Base-by-base conservation (phyloP, 2,797 vertebrate genomes). In the Sebastolobus altivelis region DNA sequence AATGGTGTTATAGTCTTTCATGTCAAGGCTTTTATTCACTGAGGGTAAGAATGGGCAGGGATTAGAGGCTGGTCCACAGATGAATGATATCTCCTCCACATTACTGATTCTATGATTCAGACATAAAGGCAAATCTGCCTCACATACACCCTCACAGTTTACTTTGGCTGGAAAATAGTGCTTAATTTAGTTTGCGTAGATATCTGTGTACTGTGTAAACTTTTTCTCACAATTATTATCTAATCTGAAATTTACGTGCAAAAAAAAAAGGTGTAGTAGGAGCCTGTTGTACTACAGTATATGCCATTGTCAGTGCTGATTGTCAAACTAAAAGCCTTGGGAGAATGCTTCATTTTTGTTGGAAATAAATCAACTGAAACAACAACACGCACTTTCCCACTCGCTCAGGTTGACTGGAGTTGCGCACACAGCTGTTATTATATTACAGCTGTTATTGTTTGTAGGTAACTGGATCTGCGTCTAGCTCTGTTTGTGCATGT, bases 21-120 rank as follows among this genome's bases (percentile, higher is more conserved):
- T 65, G 69, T 65, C 20, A 40, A 56, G 27, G 62, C 8, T 80
- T 88, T 87, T 84, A 87, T 87, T 69, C 25, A 29, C 20, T 33
- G 56, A 55, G 54, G 69, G 56, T 55, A 62, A 76, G 65, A 61
- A 67, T 75, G 83, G 82, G 72, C 71, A 81, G 83, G 81, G 75
- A 82, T 70, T 20, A 75, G 55, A 68, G 84, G 83, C 76, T 55
- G 63, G 80, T 49, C 77, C 31, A 38, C n/a, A 54, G 37, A 22
- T 86, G 75, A 87, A 77, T 84, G 27, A 74, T 85, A 75, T 80
- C 72, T 77, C 63, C 43, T 60, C 3, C 7, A 18, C 60, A 37
- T 78, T 13, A 72, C 10, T 43, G 63, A 52, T 31, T 22, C 29
- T 55, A 60, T 74, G 35, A 69, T 75, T 84, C 65, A 86, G 35